A percentile compares a stretch with the other conserved stretches of the same genome.
phyloP scores from a whole-genome alignment of 2,797 vertebrate genomes.

The Galago senegalensis region DNA sequence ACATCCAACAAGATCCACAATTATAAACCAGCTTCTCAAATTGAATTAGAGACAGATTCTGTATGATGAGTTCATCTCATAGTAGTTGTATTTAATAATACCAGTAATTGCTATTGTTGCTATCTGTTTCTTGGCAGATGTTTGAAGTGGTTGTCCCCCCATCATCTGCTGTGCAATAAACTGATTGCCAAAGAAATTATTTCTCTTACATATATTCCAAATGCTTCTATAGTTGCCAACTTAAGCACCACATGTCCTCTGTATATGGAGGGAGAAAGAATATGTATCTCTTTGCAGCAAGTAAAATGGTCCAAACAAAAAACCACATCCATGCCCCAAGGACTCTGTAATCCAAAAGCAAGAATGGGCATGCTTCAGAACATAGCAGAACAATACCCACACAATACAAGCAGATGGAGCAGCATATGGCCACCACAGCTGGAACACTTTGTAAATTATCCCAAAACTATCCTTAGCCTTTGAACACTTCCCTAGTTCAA shows the following conservation, averaged over 20 bases:
- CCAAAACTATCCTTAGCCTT: conserved; percentile 84
- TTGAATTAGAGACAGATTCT: conserved; percentile 48
- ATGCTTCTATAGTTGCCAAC: background rate
- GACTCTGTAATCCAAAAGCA: conserved; percentile 70
- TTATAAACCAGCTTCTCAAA: conserved; percentile 36
- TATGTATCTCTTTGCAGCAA: conserved; percentile 39
- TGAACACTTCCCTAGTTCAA: conserved; percentile 84
- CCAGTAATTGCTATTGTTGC: conserved; percentile 28
- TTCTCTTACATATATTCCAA: conserved; percentile 50
- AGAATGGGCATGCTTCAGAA: conserved; percentile 59
- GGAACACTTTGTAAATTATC: conserved; percentile 78
- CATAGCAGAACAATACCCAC: conserved; percentile 69
- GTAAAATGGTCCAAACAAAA: conserved; percentile 52
- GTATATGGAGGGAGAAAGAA: conserved; percentile 8
- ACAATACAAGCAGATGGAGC: conserved; percentile 66
- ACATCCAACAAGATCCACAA: conserved; percentile 20
- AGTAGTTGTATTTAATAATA: conserved; percentile 48
- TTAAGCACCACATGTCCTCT: conserved; percentile 23
- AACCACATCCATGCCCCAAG: conserved; percentile 14
- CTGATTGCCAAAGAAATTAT: conserved; percentile 31
- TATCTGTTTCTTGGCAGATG: conserved; percentile 5
- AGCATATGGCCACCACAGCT: conserved; percentile 71
- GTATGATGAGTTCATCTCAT: conserved; percentile 3
- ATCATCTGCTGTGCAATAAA: background rate
- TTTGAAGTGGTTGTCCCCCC: conserved; percentile 13